Evolutionary conservation across 2,888 invertebrate genomes (phyloP).

Genomic region (Leptura quadrifasciata): DNA sequence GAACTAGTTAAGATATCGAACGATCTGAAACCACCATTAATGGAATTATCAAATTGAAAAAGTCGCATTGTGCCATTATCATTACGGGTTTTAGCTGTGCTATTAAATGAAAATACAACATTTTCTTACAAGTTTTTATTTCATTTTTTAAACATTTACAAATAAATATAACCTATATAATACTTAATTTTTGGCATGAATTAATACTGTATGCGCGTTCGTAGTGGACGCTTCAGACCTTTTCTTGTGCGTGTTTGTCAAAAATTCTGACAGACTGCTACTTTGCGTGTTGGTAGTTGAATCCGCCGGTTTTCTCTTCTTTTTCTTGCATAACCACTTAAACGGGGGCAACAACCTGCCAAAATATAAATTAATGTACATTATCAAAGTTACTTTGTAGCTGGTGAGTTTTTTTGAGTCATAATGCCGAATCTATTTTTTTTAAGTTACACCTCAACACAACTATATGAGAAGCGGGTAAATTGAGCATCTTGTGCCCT

Average conservation of each 20-base stretch:
- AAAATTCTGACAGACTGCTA: constrained; percentile 67
- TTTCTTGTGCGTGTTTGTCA: constrained; percentile 63
- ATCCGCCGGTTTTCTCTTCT: constrained; percentile 59
- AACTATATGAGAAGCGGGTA: no score
- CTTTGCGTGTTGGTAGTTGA: constrained; percentile 77
- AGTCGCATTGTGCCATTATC: no score
- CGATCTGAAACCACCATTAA: no score
- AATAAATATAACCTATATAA: constrained; percentile 40
- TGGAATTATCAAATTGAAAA: no score
- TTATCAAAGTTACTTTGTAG: no score
- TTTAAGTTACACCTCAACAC: no score
- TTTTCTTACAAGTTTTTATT: background rate
- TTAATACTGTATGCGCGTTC: constrained; percentile 61
- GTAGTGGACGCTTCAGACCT: constrained; percentile 54
- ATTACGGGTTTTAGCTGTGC: background rate
- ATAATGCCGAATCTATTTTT: no score
- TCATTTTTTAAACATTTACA: constrained; percentile 38
- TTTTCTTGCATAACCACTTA: constrained; percentile 65
- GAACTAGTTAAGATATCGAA: no score
- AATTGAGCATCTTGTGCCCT: no score
- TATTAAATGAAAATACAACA: background rate
- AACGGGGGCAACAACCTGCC: constrained; percentile 65
- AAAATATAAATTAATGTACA: no score
- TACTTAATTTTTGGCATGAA: constrained; percentile 56
- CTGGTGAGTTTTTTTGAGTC: no score